Percentiles rank a stretch among this genome's conserved stretches.
Evolutionary conservation across 2,888 invertebrate genomes (phyloP).

Genomic region (Endotricha flammealis): DNA sequence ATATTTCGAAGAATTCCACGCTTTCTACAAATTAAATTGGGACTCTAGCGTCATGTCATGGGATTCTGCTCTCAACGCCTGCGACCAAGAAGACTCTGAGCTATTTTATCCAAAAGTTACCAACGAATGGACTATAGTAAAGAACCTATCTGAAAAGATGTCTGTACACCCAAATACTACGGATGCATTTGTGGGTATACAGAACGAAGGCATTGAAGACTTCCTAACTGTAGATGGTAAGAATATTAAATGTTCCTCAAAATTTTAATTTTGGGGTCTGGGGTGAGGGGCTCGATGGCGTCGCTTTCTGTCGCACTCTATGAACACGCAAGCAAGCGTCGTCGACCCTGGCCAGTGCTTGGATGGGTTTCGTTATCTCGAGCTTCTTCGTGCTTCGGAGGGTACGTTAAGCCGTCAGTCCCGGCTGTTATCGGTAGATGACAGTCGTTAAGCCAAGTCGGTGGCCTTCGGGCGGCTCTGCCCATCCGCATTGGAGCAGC

Average conservation of each 20-base stretch:
- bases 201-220: slow-evolving; percentile 34
- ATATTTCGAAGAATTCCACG: slow-evolving; percentile 34
- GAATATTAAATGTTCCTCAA: slow-evolving; percentile 5
- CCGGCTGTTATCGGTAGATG: too few species aligned
- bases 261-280: too few species aligned
- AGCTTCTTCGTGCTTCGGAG: too few species aligned
- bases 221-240: slow-evolving; percentile 45
- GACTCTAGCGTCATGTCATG: slow-evolving; percentile 25
- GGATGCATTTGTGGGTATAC: slow-evolving; percentile 36
- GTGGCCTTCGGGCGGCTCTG: too few species aligned
- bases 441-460: too few species aligned
- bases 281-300: too few species aligned
- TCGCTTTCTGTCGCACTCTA: too few species aligned
- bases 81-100: slow-evolving; percentile 38
- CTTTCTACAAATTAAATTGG: slow-evolving; percentile 42
- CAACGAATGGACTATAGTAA: slow-evolving; percentile 35
- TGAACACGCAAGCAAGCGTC: too few species aligned
- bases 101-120: slow-evolving; percentile 35
- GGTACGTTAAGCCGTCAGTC: too few species aligned
- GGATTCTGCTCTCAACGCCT: slow-evolving; percentile 31
- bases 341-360: too few species aligned
- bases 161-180: slow-evolving; percentile 22
- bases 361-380: too few species aligned
- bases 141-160: slow-evolving; percentile 23
- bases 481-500: too few species aligned